Percentiles rank a stretch among this genome's conserved stretches.
Conservation (phyloP, 2,113 vertebrate species). For the Cyphomyrus discorhynchus region DNA sequence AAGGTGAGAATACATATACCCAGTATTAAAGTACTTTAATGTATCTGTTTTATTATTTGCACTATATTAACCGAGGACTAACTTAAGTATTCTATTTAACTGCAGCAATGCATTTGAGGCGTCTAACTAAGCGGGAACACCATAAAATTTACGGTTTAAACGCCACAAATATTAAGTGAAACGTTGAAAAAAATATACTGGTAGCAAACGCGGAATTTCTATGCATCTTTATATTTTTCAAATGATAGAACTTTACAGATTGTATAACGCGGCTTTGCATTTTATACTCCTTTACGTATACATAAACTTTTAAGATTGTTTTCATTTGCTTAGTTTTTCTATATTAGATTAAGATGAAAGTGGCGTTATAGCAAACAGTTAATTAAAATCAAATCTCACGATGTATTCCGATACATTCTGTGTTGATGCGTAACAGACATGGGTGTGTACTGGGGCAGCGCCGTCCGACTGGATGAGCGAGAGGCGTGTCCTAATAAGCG, state of each 20-base stretch:
- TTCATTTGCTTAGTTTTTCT: neutral
- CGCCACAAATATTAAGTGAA: neutral
- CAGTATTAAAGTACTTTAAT: neutral
- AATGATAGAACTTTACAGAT: neutral
- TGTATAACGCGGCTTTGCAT: neutral
- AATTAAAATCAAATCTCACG: neutral
- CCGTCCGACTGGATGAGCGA: neutral
- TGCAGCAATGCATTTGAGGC: neutral
- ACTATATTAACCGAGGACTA: neutral
- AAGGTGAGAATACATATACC: neutral
- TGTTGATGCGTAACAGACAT: neutral
- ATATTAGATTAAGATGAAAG: neutral
- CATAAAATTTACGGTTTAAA: neutral
- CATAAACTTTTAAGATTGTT: neutral
- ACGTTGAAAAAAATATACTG: neutral
- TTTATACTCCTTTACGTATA: neutral
- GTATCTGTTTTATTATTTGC: neutral
- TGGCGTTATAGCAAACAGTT: neutral
- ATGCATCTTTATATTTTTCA: neutral
- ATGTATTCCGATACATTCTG: neutral
- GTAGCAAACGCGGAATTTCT: neutral
- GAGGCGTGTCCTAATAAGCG: neutral
- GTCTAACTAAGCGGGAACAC: neutral
- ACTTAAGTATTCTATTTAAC: neutral
- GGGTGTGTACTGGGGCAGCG: neutral